Evolutionary conservation across 2,113 vertebrate genomes (phyloP), one percentile per base, ranked within the genome.

Genomic region (Brachypodius melanocephalos): DNA sequence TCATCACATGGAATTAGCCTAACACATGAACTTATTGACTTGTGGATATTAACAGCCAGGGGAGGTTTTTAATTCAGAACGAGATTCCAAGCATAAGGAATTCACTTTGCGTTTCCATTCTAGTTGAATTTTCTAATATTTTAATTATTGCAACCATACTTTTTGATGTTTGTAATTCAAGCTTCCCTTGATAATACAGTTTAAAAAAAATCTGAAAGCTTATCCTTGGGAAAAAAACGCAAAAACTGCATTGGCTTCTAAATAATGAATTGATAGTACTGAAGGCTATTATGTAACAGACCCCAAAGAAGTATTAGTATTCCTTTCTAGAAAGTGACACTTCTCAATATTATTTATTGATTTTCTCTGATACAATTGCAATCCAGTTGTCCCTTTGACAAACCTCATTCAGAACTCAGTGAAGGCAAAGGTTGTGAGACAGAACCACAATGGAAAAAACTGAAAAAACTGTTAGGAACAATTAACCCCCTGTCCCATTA

Each of bases 51-150:
- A 77, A 62, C 29, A 88, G 71, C 63, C 66, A 80, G 83, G 69
- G 40, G 69, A 77, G 32, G 34, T 71, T 86, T 93, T 80, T 9
- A 88, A 66, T 77, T 94, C 67, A 48, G 51, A 88, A 51, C 19
- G 9, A 4, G 89, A 74, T 89, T 61, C 32, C 65, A 62, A 79
- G 81, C 36, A 55, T 67, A 79, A 69, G 54, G 69, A 87, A 73
- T 76, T 93, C 63, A 45, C 12, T 83, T 11, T 1, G 1, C 62
- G 51, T 59, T 93, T 85, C 55, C 63, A 83, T 31, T n/a, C 71
- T 80, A 66, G 67, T 40, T 91, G 34, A 83, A 88, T 96, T 88
- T 93, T 88, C 28, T 80, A 54, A 85, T 89, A 63, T 91, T 74
- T 96, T 83, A 82, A 80, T 69, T 94, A 76, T 69, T 88, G 46